These are phyloP conservation scores for Myotis brandtii DNA, from an alignment of 2,113 vertebrate genomes.

Conservation along the genomic window DNA sequence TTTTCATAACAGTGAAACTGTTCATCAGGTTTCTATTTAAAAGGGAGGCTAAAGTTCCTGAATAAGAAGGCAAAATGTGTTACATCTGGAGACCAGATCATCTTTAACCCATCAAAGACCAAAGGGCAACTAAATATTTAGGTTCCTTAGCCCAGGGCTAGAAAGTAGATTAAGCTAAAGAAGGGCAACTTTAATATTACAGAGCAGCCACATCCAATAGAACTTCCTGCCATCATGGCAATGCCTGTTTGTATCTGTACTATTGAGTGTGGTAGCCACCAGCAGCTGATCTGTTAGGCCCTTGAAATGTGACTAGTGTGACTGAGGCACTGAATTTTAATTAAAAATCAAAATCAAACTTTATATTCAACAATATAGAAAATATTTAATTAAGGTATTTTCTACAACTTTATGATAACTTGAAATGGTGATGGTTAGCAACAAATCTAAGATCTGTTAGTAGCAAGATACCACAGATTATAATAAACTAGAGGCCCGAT, in stretches of 20 bases:
- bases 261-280: not conserved
- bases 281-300: not conserved
- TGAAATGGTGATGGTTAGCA: not conserved
- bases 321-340: not conserved
- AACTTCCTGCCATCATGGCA: not conserved
- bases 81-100: not conserved
- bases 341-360: not conserved
- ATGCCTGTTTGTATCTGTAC: not conserved
- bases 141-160: not conserved
- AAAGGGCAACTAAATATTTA: not conserved
- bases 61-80: not conserved
- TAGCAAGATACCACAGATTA: not conserved
- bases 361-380: too few species aligned
- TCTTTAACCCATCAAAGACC: not conserved
- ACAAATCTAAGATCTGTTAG: not conserved
- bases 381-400: not conserved
- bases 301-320: not conserved
- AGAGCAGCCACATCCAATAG: not conserved
- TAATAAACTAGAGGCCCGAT: not conserved
- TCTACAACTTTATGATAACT: not conserved
- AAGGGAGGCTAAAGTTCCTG: not conserved
- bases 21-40: not conserved
- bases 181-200: not conserved
- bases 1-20: not conserved
- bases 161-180: not conserved